Evolutionary conservation across 1,140 invertebrate genomes (phyloP), one percentile per base, ranked within the genome.

Genomic region (Aricia agestis): DNA sequence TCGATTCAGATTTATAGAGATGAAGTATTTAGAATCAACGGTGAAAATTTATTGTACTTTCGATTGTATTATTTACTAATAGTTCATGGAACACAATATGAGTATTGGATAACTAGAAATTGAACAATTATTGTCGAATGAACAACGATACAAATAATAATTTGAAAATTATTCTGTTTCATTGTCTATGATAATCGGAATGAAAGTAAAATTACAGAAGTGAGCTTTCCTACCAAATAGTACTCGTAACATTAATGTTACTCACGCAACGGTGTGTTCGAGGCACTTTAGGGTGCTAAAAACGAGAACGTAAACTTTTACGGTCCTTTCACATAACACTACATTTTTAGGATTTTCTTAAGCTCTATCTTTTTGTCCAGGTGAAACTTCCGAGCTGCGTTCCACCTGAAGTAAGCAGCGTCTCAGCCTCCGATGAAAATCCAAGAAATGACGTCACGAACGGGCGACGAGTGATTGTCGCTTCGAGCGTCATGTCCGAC

Each of bases 401-500:
- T 7, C 75, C 84, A 70, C 84, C 87, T 0, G 89, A 89, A 81
- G 82, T 86, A 0, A 84, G 84, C 67, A 86, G 89, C 25, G 81
- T 87, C 5, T 87, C 89, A 17, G 92, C 89, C 18, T 82, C 86
- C 11, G 88, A 90, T 3, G 86, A 87, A 69, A 25, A 25, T 25
- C 74, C 82, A n/a, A 80, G 77, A 72, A 89, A 81, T 71, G 89
- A 91, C 0, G 82, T 83, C 4, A 76, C 86, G n/a, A 89, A 74
- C 71, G 85, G 78, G 7, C 86, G 87, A 17, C 91, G 92, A 7
- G 90, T 94, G 2, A 92, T 93, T 1, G 92, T 94, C 6, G 93
- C 93, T 0, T 94, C 93, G 10, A 94, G 93, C 76, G 93, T 94
- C 15, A 94, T 93, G 93, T 91, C 93, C 0, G 93, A 94, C 72